Evolutionary conservation across 37 sponge, comb jelly and placozoan species (phyloP).

Genomic region (Crambe crambe): DNA sequence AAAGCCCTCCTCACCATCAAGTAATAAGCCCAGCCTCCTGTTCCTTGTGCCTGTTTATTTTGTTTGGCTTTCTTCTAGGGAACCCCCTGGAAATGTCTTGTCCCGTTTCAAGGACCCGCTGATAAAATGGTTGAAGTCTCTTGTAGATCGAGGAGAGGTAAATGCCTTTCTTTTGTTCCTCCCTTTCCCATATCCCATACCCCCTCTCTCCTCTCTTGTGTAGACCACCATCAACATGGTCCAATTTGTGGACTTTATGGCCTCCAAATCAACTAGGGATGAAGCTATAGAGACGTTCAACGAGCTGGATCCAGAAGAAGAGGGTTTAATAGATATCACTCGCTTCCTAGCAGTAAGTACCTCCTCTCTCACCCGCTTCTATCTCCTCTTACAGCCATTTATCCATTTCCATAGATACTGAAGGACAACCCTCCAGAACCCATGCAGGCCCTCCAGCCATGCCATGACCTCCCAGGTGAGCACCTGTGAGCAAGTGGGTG

Average conservation of each 20-base stretch:
- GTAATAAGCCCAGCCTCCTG: no score
- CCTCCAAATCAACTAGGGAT: slow-evolving; percentile 43
- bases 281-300: slow-evolving; percentile 48
- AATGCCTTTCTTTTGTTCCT: background rate
- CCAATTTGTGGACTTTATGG: slow-evolving; percentile 55
- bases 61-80: slow-evolving; percentile 10
- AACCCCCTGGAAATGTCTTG: slow-evolving; percentile 24
- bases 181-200: no score
- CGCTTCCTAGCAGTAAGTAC: slow-evolving; percentile 33
- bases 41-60: no score
- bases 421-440: slow-evolving; percentile 20
- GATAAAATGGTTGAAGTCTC: slow-evolving; percentile 44
- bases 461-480: slow-evolving; percentile 57
- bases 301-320: slow-evolving; percentile 51
- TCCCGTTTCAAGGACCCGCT: slow-evolving; percentile 19
- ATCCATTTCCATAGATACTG: slow-evolving; percentile 34
- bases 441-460: slow-evolving; percentile 44
- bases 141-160: slow-evolving; percentile 48
- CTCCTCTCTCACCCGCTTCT: background rate
- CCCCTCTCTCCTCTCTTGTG: no score
- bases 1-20: slow-evolving; percentile 53
- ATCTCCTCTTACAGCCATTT: background rate
- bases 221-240: slow-evolving; percentile 44
- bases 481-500: background rate
- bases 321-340: slow-evolving; percentile 39